phyloP scores from a whole-genome alignment of 2,797 vertebrate genomes.

The Moxostoma hubbsi region DNA sequence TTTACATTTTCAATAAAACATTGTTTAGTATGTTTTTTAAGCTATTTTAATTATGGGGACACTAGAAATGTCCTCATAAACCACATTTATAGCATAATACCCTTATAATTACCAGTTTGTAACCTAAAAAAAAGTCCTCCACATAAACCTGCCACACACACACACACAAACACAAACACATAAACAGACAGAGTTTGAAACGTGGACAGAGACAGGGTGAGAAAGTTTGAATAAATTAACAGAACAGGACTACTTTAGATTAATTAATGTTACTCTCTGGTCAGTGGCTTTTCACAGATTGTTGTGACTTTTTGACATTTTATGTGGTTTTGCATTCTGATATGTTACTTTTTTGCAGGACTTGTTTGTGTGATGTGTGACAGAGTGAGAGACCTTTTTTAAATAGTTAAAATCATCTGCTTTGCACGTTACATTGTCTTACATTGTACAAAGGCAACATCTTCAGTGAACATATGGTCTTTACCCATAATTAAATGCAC shows the following conservation, averaged over 20 bases:
- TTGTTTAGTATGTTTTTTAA: too few species aligned
- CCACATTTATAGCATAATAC: too few species aligned
- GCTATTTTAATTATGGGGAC: too few species aligned
- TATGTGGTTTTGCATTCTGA: neutral
- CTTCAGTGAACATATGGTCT: neutral
- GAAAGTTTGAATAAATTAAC: neutral
- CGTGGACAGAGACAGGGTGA: slow-evolving; percentile 24
- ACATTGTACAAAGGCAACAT: slow-evolving; percentile 52
- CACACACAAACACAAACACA: slow-evolving; percentile 40
- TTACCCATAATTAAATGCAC: neutral
- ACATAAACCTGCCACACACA: slow-evolving; percentile 25
- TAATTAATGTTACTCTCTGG: slow-evolving; percentile 74
- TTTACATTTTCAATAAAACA: too few species aligned
- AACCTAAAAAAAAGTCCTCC: too few species aligned
- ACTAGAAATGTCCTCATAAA: too few species aligned
- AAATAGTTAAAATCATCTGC: slow-evolving; percentile 17
- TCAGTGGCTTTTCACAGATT: slow-evolving; percentile 65
- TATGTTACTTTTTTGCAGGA: slow-evolving; percentile 18
- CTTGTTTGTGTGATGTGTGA: slow-evolving; percentile 4
- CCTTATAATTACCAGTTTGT: too few species aligned
- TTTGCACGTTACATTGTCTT: slow-evolving; percentile 36
- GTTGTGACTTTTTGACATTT: neutral
- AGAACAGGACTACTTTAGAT: slow-evolving; percentile 3
- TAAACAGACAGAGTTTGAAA: slow-evolving; percentile 14
- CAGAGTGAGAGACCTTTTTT: neutral